Conservation (phyloP, 2,113 vertebrate species). For the Ctenomys sociabilis region DNA sequence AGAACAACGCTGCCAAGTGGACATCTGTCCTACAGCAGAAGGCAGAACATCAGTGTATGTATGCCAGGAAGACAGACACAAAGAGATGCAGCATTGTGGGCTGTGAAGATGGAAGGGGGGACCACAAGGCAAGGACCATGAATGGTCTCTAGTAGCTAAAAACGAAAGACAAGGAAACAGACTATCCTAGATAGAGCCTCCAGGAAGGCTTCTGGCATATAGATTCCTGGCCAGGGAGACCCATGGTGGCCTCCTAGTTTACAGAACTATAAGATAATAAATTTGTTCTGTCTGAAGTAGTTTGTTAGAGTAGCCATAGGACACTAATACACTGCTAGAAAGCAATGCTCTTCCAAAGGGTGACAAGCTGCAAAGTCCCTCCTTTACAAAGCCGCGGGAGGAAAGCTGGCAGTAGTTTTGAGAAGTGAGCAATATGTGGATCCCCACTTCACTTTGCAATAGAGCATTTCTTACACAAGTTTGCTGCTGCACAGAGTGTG, state of each 20-base stretch:
- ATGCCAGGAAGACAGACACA: neutral
- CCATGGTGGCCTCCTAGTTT: neutral
- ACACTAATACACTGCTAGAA: neutral
- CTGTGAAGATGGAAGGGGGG: neutral
- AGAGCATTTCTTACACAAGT: accelerated
- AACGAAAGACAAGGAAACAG: neutral
- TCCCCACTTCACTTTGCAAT: neutral
- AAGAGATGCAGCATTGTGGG: neutral
- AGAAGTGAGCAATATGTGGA: neutral
- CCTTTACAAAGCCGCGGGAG: neutral
- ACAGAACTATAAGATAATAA: neutral
- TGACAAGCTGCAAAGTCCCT: neutral
- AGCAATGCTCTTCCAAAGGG: neutral
- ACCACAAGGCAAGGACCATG: neutral
- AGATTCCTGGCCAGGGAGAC: neutral
- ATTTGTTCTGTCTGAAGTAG: neutral
- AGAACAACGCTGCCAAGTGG: accelerated
- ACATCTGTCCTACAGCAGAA: accelerated
- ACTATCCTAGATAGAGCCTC: neutral
- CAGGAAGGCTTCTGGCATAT: neutral
- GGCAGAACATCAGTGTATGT: neutral
- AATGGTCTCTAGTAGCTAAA: neutral
- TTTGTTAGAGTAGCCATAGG: neutral
- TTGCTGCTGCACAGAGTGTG: neutral
- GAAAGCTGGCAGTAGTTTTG: accelerated